Percentiles rank a stretch among this genome's conserved stretches.
Conservation (phyloP, 2,888 invertebrate species). For the Harmothoe impar region DNA sequence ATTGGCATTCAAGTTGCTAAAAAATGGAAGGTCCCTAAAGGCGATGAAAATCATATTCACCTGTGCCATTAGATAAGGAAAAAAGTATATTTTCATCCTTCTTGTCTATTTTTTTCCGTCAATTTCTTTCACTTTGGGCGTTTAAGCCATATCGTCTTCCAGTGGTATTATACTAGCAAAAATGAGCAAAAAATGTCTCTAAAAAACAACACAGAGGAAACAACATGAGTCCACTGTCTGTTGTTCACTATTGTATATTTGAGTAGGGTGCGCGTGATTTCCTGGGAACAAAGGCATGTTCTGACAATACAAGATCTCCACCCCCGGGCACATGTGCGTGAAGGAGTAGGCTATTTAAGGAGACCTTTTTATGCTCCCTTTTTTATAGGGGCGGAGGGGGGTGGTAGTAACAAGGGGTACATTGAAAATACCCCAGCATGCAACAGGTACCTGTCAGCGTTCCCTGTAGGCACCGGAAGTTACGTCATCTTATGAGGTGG, state of each 20-base stretch:
- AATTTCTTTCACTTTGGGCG: neutral
- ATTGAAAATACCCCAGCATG: constrained; percentile 5
- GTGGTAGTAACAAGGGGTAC: neutral
- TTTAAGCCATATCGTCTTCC: constrained; percentile 26
- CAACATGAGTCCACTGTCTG: neutral
- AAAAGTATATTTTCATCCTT: neutral
- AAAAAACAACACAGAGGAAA: neutral
- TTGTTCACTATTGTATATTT: constrained; percentile 1
- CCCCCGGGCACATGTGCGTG: neutral
- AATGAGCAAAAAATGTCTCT: neutral
- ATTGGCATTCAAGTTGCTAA: too few relatives aligned
- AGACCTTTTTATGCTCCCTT: too few relatives aligned
- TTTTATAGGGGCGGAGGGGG: neutral
- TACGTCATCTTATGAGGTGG: too few relatives aligned
- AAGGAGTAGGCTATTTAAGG: neutral
- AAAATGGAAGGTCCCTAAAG: too few relatives aligned
- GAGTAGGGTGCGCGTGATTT: constrained; percentile 5
- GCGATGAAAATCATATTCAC: neutral
- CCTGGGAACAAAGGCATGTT: neutral
- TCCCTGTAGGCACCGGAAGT: too few relatives aligned
- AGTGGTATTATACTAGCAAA: neutral
- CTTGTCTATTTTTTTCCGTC: neutral
- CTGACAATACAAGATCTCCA: neutral
- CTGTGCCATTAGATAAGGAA: neutral
- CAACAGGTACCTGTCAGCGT: neutral